Base-by-base conservation (phyloP, 2,888 invertebrate genomes). In the Ophion ventricosus region DNA sequence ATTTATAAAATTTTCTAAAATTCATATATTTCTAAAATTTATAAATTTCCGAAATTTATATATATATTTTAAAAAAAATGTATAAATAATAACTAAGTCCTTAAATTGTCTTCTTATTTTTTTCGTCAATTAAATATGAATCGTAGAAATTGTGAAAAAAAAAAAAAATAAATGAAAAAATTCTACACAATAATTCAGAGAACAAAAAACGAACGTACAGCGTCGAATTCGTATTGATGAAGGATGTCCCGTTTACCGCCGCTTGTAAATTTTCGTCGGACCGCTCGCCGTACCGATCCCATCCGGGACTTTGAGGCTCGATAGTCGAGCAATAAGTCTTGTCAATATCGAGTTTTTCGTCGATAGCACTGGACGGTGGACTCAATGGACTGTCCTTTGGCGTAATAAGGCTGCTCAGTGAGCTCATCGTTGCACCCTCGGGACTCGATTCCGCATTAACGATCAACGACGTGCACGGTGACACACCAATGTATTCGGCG, bases 311-410 rank as follows among this genome's bases (percentile, higher is more conserved):
- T 25, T 43, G 56, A 23, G 74, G 8, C 25, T 43, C 76, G 57
- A 25, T 66, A 14, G 29, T 35, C 64, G 17, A 59, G 14, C 0
- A 75, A 25, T 54, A 94, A 89, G 78, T 94, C 94, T 66, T 94
- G 23, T 94, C 93, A 35, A 94, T 66, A 49, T 89, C 86, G 17
- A 67, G n/a, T 11, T 59, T 69, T 17, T 77, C 77, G 23, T 69
- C 67, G n/a, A 20, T 61, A 43, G 54, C 85, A 69, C 82, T 88
- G 86, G 49, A 87, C 73, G 40, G 84, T 72, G 86, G 83, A 80
- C 94, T 94, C 74, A 94, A 94, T 0, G 95, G 94, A 86, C 95
- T 95, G 85, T 95, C 95, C 88, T 95, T 95, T 1, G 95, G 95
- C 0, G 94, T 94, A 56, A 87, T 57, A 1, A 91, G 88, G 70